Evolutionary conservation across 2,113 vertebrate genomes (phyloP).

Genomic region (Trogon surrucura): DNA sequence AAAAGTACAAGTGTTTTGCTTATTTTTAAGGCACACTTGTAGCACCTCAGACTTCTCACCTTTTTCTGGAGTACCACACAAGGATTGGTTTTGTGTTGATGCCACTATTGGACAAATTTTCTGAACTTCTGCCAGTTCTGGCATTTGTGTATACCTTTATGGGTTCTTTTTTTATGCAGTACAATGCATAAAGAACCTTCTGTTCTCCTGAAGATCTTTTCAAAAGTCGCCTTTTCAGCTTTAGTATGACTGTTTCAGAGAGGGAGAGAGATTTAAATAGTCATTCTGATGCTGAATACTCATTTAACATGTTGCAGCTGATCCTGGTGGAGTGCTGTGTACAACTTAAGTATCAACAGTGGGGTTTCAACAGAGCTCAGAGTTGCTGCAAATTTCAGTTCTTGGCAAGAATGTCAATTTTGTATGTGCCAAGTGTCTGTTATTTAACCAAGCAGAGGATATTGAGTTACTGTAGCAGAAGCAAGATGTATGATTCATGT

Average conservation of each 20-base stretch:
- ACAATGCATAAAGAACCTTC: neutral
- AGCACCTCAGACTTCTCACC: neutral
- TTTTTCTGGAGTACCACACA: neutral
- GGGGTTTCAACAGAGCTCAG: constrained; percentile 55
- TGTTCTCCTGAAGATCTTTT: constrained; percentile 17
- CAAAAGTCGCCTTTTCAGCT: neutral
- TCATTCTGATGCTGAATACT: constrained; percentile 38
- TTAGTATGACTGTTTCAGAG: neutral
- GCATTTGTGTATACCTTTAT: neutral
- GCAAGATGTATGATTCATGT: constrained; percentile 73
- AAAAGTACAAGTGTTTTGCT: neutral
- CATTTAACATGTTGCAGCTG: constrained; percentile 56
- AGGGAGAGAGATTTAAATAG: constrained; percentile 9
- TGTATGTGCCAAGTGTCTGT: constrained; percentile 76
- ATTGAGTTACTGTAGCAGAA: constrained; percentile 81
- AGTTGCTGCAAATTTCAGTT: constrained; percentile 71
- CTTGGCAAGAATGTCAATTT: constrained; percentile 75
- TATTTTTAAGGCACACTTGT: neutral
- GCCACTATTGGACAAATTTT: neutral
- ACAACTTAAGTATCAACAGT: constrained; percentile 64
- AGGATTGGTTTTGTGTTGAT: neutral
- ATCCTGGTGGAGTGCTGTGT: constrained; percentile 68
- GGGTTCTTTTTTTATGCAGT: neutral
- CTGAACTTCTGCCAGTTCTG: neutral
- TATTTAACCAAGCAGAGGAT: constrained; percentile 82